Conservation (phyloP, 1,140 invertebrate genomes). For the Conus ventricosus region DNA sequence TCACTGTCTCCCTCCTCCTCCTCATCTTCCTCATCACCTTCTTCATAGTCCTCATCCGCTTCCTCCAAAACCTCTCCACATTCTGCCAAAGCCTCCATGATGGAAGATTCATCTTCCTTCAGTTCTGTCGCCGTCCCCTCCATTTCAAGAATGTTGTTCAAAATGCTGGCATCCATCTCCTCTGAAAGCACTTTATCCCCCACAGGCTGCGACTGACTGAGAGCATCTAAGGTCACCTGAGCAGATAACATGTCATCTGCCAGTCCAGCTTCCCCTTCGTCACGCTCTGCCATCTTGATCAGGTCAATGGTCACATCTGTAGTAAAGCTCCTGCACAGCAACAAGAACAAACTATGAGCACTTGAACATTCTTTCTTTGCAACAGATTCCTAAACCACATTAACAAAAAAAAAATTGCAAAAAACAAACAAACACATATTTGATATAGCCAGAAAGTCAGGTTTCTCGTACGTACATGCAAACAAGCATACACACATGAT, state of each 20-base stretch:
- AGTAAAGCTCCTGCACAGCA: too few relatives aligned
- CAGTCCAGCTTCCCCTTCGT: not conserved
- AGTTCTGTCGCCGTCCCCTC: constrained; percentile 38
- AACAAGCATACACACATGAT: too few relatives aligned
- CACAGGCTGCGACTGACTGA: not conserved
- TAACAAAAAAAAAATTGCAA: too few relatives aligned
- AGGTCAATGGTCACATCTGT: too few relatives aligned
- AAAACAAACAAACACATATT: too few relatives aligned
- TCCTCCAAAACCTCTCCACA: constrained; percentile 35
- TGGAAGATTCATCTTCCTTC: constrained; percentile 35
- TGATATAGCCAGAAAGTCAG: too few relatives aligned
- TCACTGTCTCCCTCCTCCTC: constrained; percentile 53
- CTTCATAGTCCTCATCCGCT: constrained; percentile 37
- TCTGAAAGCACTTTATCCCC: constrained; percentile 56
- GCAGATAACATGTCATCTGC: not conserved
- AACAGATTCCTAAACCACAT: too few relatives aligned
- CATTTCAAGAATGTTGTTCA: constrained; percentile 25
- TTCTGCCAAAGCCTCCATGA: constrained; percentile 36
- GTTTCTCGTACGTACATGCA: too few relatives aligned
- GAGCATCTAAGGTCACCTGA: constrained; percentile 6
- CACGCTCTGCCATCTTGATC: constrained; percentile 25
- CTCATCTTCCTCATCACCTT: constrained; percentile 33
- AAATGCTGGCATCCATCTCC: constrained; percentile 39
- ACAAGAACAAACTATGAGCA: too few relatives aligned
- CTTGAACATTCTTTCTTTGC: too few relatives aligned